Evolutionary conservation across 2,113 vertebrate species (phyloP).

Genomic region (Oncorhynchus kisutch): DNA sequence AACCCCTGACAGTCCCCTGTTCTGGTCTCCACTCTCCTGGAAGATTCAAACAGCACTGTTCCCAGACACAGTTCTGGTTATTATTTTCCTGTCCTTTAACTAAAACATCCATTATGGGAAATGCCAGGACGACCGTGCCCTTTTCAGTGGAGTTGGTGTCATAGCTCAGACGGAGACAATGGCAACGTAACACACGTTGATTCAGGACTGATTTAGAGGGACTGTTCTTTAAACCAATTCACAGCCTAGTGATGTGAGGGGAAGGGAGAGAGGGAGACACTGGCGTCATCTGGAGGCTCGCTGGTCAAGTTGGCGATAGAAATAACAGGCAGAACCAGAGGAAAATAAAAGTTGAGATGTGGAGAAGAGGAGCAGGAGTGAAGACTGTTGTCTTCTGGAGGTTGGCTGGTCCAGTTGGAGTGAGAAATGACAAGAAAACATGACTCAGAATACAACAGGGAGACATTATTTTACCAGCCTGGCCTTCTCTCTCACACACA

Average conservation of each 20-base stretch:
- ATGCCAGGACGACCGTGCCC: constrained; percentile 67
- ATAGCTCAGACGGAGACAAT: constrained; percentile 67
- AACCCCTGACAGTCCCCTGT: constrained; percentile 25
- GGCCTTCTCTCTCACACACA: neutral
- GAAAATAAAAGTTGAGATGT: neutral
- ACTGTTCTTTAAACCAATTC: constrained; percentile 65
- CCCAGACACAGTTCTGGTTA: constrained; percentile 54
- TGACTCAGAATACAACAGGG: constrained; percentile 53
- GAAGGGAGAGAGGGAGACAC: constrained; percentile 20
- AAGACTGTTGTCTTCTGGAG: too few relatives aligned
- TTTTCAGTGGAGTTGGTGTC: constrained; percentile 61
- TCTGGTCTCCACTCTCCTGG: constrained; percentile 43
- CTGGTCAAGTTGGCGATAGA: constrained; percentile 42
- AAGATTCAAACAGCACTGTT: constrained; percentile 52
- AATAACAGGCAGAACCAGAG: constrained; percentile 47
- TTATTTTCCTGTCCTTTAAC: constrained; percentile 70
- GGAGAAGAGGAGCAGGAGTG: neutral
- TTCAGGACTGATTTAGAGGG: constrained; percentile 59
- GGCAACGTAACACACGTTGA: constrained; percentile 43
- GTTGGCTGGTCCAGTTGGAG: too few relatives aligned
- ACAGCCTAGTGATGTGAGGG: constrained; percentile 57
- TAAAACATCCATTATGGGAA: constrained; percentile 71
- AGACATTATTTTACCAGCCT: constrained; percentile 42
- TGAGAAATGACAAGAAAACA: constrained; percentile 16
- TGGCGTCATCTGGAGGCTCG: constrained; percentile 55